These are phyloP conservation scores for Chrosomus eos DNA, from an alignment of 2,797 vertebrate genomes.

Conservation along the genomic window DNA sequence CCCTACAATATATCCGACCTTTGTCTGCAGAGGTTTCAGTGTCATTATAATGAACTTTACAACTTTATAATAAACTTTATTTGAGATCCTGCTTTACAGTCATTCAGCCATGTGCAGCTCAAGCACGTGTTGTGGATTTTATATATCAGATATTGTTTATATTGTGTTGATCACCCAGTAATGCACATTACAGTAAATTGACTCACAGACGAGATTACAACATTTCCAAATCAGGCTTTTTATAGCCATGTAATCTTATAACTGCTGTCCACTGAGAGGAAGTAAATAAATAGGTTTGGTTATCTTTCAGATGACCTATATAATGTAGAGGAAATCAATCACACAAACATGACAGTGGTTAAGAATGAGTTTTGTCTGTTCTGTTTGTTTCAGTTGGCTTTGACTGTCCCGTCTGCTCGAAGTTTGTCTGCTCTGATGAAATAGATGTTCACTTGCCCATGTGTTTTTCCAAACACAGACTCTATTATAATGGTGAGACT, in stretches of 20 bases:
- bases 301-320: not conserved
- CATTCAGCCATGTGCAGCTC: not conserved
- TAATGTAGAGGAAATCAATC: not conserved
- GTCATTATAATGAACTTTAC: not conserved
- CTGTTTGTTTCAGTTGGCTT: conserved; percentile 80
- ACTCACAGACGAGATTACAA: not conserved
- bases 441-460: conserved; percentile 96
- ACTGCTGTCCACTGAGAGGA: not conserved
- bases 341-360: not conserved
- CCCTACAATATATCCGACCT: not conserved
- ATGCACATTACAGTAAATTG: not conserved
- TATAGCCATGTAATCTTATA: not conserved
- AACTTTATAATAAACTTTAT: not conserved
- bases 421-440: conserved; percentile 93
- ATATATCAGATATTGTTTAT: not conserved
- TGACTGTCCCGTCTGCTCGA: conserved; percentile 97
- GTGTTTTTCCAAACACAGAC: conserved; percentile 95
- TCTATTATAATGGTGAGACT: conserved; percentile 95
- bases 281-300: not conserved
- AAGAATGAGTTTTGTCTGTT: not conserved
- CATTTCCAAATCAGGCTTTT: not conserved
- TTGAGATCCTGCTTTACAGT: too few relatives aligned
- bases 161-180: not conserved
- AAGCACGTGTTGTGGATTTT: not conserved
- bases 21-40: not conserved